Evolutionary conservation across 2,113 vertebrate genomes (phyloP), one percentile per base, ranked within the genome.

Genomic region (Sander vitreus): DNA sequence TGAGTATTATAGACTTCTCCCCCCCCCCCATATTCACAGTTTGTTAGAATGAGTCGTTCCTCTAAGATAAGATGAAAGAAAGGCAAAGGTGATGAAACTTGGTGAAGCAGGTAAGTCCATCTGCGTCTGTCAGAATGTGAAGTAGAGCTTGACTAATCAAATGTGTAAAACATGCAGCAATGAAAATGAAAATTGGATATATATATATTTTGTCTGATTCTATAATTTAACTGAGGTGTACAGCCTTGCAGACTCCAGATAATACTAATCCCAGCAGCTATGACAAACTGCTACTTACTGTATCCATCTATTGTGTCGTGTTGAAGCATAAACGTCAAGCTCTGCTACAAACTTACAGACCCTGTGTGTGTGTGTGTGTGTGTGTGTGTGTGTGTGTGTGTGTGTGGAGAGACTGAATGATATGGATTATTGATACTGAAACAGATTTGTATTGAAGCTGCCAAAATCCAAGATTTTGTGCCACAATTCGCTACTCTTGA

Each of bases 141-240:
- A 85, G 69, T 54, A 78, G 76, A 90, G 80, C 82, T 87, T 88
- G 82, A 81, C 73, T 33, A 36, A 87, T 83, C 18, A 48, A 62
- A 63, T 14, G 12, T 27, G 16, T 43, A 8, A 67, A 0, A 71
- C 33, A 63, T 43, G 16, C 43, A 36, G 9, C 6, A 25, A 51
- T 36, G 15, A n/a, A 63, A 83, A 76, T 69, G n/a, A 47, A 62
- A 70, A 69, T 14, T 33, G 59, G 25, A 67, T 65, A 36, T 57
- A 11, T 33, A 6, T 33, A 33, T 33, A 33, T 75, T 19, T 68
- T 3, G 13, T 50, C 15, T 25, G 0, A 33, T 11, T 43, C 15
- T 45, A 4, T 60, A 33, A 67, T 53, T 51, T 5, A n/a, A 67
- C 10, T 51, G 48, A 75, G 25, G 15, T 63, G n/a, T 39, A 3